phyloP scores from a whole-genome alignment of 1,140 invertebrate species.

The Copidosoma floridanum region DNA sequence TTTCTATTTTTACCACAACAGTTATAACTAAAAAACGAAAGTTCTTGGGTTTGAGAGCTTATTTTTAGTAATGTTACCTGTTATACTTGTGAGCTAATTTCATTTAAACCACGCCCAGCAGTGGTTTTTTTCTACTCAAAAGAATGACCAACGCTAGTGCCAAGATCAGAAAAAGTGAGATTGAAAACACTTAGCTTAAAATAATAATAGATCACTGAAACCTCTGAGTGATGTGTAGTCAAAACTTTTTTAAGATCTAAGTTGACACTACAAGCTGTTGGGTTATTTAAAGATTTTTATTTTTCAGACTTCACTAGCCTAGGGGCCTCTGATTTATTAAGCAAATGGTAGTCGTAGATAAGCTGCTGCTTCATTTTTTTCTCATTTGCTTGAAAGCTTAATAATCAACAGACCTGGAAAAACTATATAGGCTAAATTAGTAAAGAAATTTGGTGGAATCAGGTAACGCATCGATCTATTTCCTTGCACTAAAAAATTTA shows the following conservation, averaged over 20 bases:
- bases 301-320: too few species aligned
- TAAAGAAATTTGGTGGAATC: too few species aligned
- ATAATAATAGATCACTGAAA: constrained; percentile 41
- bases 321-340: too few species aligned
- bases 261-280: background rate
- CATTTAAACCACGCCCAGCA: constrained; percentile 48
- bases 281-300: constrained; percentile 16
- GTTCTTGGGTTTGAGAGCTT: constrained; percentile 10
- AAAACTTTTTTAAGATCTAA: constrained; percentile 32
- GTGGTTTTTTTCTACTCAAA: constrained; percentile 53
- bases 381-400: background rate
- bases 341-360: too few species aligned
- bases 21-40: constrained; percentile 38
- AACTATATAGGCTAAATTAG: too few species aligned
- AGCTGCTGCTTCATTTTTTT: too few species aligned
- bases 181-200: constrained; percentile 53
- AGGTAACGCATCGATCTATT: too few species aligned
- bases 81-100: constrained; percentile 49
- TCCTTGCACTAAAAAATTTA: too few species aligned
- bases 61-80: constrained; percentile 32
- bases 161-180: constrained; percentile 48
- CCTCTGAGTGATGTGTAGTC: constrained; percentile 27
- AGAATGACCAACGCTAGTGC: constrained; percentile 37
- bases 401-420: too few species aligned
- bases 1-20: too few species aligned